A percentile compares a stretch with the other conserved stretches of the same genome.
Conservation (phyloP, 2,888 invertebrate genomes). For the Calliphora vomitoria region DNA sequence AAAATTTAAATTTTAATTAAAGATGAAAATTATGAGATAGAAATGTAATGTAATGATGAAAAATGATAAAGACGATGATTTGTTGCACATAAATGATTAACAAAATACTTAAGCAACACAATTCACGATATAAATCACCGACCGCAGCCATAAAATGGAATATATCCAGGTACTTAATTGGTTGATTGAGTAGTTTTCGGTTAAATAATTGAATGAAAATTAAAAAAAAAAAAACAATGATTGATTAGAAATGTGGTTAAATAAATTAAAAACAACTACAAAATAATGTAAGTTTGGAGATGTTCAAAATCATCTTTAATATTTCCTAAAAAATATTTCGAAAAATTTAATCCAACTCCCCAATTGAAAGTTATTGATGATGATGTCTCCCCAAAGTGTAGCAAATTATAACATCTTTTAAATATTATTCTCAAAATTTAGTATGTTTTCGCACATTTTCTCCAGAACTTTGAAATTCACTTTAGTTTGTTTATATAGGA, state of each 20-base stretch:
- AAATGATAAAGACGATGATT: constrained; percentile 54
- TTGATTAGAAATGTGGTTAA: background rate
- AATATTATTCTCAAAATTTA: too few species aligned
- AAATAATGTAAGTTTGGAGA: background rate
- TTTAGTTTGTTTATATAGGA: too few species aligned
- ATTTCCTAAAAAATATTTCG: too few species aligned
- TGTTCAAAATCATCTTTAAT: too few species aligned
- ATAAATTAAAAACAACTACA: too few species aligned
- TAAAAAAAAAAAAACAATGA: background rate
- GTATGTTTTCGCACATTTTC: too few species aligned
- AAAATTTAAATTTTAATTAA: constrained; percentile 68
- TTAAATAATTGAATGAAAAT: background rate
- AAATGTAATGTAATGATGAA: constrained; percentile 50
- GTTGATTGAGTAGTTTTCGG: background rate
- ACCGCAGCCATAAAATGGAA: background rate
- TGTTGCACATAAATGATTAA: constrained; percentile 41
- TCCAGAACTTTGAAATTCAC: too few species aligned
- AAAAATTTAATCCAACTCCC: too few species aligned
- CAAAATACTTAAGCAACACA: constrained; percentile 52
- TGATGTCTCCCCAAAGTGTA: too few species aligned
- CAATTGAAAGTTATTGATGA: too few species aligned
- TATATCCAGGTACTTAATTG: constrained; percentile 23
- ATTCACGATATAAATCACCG: constrained; percentile 11
- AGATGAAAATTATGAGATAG: constrained; percentile 69
- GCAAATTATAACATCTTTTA: too few species aligned